These are phyloP conservation scores for Girardia tigrina DNA, from an alignment of 2,888 invertebrate genomes.

Conservation along the genomic window DNA sequence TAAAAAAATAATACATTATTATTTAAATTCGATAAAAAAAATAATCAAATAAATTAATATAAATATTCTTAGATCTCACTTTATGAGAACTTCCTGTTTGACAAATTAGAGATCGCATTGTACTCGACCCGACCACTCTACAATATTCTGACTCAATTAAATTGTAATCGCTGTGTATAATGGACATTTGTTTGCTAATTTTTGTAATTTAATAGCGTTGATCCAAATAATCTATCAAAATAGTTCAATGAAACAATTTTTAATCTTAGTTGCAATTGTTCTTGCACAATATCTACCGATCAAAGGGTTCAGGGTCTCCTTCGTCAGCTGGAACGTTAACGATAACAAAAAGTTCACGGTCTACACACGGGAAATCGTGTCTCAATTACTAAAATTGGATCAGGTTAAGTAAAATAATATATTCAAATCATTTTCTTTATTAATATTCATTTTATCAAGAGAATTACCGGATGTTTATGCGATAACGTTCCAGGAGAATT, in stretches of 20 bases:
- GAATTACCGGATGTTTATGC: neutral
- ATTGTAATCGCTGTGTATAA: neutral
- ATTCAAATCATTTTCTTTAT: neutral
- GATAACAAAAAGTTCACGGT: neutral
- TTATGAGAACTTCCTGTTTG: too few species aligned
- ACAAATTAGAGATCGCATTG: too few species aligned
- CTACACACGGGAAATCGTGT: neutral
- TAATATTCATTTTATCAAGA: too few species aligned
- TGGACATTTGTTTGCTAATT: neutral
- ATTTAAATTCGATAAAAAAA: too few species aligned
- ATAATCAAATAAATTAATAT: too few species aligned
- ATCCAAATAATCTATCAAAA: neutral
- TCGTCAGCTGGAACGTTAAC: neutral
- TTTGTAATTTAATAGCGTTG: neutral
- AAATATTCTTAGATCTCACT: too few species aligned
- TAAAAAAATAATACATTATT: too few species aligned
- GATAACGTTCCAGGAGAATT: neutral
- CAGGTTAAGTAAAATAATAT: neutral
- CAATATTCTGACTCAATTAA: too few species aligned
- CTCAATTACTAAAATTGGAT: neutral
- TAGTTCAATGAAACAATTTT: neutral
- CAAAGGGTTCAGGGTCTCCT: neutral
- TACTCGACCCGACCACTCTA: too few species aligned
- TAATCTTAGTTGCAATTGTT: neutral
- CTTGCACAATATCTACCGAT: neutral